Conservation (phyloP, 2,797 vertebrate species). For the Stomatorhinus walkeri region DNA sequence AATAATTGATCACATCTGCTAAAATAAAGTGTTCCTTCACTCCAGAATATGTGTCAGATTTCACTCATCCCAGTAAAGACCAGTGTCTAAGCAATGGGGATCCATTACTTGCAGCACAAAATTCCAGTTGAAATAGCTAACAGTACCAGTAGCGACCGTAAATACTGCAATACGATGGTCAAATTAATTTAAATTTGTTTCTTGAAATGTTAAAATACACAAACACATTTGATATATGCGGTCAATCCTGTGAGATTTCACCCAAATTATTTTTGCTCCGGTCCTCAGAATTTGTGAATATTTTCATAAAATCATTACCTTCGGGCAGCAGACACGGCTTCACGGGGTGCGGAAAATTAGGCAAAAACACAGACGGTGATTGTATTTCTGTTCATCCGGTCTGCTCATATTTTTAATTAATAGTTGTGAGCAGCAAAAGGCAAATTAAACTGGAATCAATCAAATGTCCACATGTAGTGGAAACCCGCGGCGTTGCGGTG, state of each 20-base stretch:
- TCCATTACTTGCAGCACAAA: neutral
- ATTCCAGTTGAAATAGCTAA: neutral
- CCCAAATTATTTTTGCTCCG: neutral
- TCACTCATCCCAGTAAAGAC: neutral
- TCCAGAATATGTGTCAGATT: neutral
- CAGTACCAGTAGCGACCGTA: neutral
- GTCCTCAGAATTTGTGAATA: neutral
- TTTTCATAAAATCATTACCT: slow-evolving; percentile 6
- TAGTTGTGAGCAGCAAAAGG: slow-evolving; percentile 4
- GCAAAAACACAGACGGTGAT: neutral
- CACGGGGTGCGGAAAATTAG: neutral
- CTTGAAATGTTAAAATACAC: neutral
- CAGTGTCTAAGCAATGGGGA: neutral
- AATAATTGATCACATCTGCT: neutral
- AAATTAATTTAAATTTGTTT: neutral
- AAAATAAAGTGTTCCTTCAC: neutral
- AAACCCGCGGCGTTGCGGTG: neutral
- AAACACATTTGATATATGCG: neutral
- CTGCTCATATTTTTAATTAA: slow-evolving; percentile 1
- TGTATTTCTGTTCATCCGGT: slow-evolving; percentile 1
- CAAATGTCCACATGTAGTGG: neutral
- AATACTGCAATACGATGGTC: neutral
- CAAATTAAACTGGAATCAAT: neutral
- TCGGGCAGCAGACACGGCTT: neutral
- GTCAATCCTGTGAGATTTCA: neutral